Evolutionary conservation across 1,140 invertebrate species (phyloP), one percentile per base, ranked within the genome.

Genomic region (Parasteatoda tepidariorum): DNA sequence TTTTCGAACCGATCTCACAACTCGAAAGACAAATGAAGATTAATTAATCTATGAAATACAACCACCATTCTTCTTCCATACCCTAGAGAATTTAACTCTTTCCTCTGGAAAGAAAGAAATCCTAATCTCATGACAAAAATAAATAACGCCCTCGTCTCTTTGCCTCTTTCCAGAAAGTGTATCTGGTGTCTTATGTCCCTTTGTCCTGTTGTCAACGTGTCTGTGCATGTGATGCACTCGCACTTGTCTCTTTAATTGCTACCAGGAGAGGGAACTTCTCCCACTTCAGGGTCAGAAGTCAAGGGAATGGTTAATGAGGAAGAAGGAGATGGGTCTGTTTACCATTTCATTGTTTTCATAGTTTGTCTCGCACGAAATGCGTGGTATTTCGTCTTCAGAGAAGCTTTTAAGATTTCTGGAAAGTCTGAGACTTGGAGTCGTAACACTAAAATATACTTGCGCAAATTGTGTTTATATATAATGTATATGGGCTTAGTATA

Each of bases 161-260:
- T 48, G 9, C 38, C 18, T 48, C 38, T 48, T 13, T 48, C 9
- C 18, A 18, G 38, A 18, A 48, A 48, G 38, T 48, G 38, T 48
- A 48, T 48, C 38, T 48, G 1, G 38, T 48, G 38, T 48, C 38
- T 48, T 9, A 48, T 48, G 38, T 18, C 9, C 24, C 33, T 41
- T 18, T 31, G 41, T 33, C 26, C 2, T 24, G 34, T 54, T 70
- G 67, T 71, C 68, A 71, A 7, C 61, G n/a, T 59, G 30, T 24
- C 55, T 59, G 18, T 9, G n/a, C 68, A n/a, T 48, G 68, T 71
- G 68, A 71, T 71, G 54, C 68, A 30, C 68, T 54, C 55, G n/a
- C 57, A 9, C 57, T 26, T 59, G 57, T 59, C 57, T 71, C 48
- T 55, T 71, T 71, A 71, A 71, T 71, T 71, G 68, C 68, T 22